Conservation (phyloP, 2,888 invertebrate species). For the Lutraria lutraria region DNA sequence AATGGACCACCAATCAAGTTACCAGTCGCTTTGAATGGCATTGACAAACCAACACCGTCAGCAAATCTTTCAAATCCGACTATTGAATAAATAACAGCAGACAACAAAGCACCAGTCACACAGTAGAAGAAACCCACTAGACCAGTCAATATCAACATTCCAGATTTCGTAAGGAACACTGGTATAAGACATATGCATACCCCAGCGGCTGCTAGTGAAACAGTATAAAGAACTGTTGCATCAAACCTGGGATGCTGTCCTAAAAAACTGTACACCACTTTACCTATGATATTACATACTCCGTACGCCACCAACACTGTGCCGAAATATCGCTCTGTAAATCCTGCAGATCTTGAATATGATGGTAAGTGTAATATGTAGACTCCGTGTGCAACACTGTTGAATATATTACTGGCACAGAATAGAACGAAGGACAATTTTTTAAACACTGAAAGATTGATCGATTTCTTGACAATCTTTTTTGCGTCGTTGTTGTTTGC, state of each 20-base stretch:
- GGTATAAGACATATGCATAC: constrained; percentile 50
- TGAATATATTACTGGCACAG: constrained; percentile 58
- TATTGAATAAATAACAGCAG: constrained; percentile 51
- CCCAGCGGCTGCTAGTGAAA: constrained; percentile 52
- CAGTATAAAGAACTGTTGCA: constrained; percentile 42
- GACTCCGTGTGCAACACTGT: constrained; percentile 45
- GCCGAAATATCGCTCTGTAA: constrained; percentile 44
- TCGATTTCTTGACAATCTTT: background rate
- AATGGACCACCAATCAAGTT: constrained; percentile 63
- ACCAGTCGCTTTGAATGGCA: constrained; percentile 61
- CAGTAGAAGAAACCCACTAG: constrained; percentile 58
- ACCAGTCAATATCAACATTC: constrained; percentile 51
- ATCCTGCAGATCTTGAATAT: constrained; percentile 46
- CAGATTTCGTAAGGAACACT: constrained; percentile 44
- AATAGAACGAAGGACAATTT: constrained; percentile 53
- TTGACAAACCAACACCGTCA: constrained; percentile 54
- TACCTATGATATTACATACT: constrained; percentile 50
- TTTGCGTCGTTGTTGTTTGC: background rate
- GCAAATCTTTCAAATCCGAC: constrained; percentile 61
- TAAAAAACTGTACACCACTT: constrained; percentile 52
- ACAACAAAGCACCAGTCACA: constrained; percentile 60
- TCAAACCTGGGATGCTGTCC: constrained; percentile 60
- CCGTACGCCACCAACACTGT: constrained; percentile 49
- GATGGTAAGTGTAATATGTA: constrained; percentile 61
- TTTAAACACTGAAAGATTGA: constrained; percentile 42